Evolutionary conservation across 2,888 invertebrate genomes (phyloP).

Genomic region (Lacanobia oleracea): DNA sequence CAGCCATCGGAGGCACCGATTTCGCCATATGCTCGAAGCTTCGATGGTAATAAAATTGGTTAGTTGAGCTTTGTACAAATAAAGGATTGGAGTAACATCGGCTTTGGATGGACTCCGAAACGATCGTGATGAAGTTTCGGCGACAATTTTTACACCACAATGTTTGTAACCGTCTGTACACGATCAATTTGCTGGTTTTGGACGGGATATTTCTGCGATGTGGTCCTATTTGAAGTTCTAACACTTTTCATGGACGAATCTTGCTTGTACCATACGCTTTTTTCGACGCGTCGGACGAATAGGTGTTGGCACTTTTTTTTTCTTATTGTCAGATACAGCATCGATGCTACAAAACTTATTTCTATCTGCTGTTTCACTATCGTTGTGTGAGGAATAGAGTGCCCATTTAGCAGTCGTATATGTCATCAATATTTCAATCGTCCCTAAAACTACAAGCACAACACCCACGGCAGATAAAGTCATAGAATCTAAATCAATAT

Average conservation of each 20-base stretch:
- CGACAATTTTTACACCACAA: slow-evolving; percentile 38
- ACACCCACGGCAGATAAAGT: background rate
- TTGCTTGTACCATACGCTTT: background rate
- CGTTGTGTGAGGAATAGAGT: background rate
- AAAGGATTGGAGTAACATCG: slow-evolving; percentile 41
- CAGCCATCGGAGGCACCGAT: slow-evolving; percentile 78
- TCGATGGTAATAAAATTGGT: slow-evolving; percentile 76
- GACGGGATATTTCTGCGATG: background rate
- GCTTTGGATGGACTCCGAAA: slow-evolving; percentile 43
- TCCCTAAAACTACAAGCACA: background rate
- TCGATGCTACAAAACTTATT: too few species aligned
- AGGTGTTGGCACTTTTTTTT: too few species aligned
- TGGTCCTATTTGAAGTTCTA: background rate
- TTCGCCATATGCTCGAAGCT: slow-evolving; percentile 80
- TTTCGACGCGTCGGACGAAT: background rate
- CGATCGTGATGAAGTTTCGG: slow-evolving; percentile 14
- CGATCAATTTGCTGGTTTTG: background rate
- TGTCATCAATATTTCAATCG: slow-evolving; percentile 32
- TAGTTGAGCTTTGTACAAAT: slow-evolving; percentile 62
- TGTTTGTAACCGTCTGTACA: slow-evolving; percentile 7
- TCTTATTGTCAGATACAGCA: too few species aligned
- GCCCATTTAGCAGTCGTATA: background rate
- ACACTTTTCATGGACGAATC: too few species aligned
- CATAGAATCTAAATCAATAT: slow-evolving; percentile 46
- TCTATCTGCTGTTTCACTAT: too few species aligned